Conservation (phyloP, 2,797 vertebrate species). For the Tokudaia muenninki region DNA sequence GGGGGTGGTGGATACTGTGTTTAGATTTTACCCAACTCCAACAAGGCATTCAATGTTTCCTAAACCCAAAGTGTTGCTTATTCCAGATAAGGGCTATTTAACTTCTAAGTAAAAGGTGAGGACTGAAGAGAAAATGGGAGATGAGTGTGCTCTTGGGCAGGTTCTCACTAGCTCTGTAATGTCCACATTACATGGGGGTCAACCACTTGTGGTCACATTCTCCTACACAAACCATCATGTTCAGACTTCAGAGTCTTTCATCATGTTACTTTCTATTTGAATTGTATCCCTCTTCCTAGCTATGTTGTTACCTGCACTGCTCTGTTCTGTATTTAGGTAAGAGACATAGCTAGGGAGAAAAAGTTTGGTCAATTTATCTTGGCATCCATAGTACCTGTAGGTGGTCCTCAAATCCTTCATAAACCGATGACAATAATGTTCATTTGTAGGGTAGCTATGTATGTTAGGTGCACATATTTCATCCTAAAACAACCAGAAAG, state of each 20-base stretch:
- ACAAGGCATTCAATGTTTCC: neutral
- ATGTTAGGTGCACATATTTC: neutral
- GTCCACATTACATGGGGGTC: neutral
- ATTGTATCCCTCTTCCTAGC: neutral
- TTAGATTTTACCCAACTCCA: neutral
- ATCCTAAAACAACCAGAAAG: slow-evolving; percentile 21
- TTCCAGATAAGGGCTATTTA: neutral
- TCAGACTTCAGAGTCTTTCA: slow-evolving; percentile 34
- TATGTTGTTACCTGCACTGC: neutral
- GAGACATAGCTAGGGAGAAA: slow-evolving; percentile 18
- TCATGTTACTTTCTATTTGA: slow-evolving; percentile 12
- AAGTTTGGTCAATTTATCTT: slow-evolving; percentile 31
- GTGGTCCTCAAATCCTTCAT: neutral
- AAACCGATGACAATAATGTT: slow-evolving; percentile 8
- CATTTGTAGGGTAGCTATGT: neutral
- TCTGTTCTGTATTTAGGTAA: neutral
- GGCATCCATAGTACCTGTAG: neutral
- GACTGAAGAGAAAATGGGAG: slow-evolving; percentile 12
- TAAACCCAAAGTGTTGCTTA: neutral
- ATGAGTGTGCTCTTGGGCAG: neutral
- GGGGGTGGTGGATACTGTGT: neutral
- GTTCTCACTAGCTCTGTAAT: neutral
- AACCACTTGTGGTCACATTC: neutral
- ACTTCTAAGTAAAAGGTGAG: neutral
- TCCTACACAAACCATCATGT: neutral